Evolutionary conservation across 2,113 vertebrate species (phyloP).

Genomic region (Ctenodactylus gundi): DNA sequence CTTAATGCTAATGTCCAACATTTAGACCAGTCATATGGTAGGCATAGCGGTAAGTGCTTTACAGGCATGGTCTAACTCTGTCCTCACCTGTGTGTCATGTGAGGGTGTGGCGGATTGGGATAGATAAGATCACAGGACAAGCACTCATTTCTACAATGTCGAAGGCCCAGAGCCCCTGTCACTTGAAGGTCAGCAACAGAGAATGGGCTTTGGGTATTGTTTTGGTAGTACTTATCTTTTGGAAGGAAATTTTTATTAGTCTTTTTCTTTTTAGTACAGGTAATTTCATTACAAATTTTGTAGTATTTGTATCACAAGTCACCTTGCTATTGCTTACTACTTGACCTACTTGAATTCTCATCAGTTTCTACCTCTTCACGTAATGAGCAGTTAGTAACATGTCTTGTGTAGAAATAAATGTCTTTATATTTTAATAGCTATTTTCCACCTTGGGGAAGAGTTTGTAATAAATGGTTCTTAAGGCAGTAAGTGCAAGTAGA

Average conservation of each 20-base stretch:
- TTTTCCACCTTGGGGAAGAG: neutral
- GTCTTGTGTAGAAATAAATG: neutral
- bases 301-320: neutral
- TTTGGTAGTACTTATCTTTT: conserved; percentile 23
- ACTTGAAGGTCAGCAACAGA: neutral
- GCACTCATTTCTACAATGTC: neutral
- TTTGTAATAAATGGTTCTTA: neutral
- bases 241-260: neutral
- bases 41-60: neutral
- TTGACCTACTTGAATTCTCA: neutral
- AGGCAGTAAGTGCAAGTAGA: neutral
- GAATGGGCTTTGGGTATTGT: neutral
- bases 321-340: neutral
- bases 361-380: neutral
- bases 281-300: neutral
- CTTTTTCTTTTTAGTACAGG: neutral
- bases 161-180: neutral
- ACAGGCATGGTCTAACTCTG: neutral
- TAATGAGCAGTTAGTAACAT: neutral
- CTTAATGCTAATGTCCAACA: neutral
- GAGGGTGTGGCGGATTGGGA: neutral
- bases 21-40: neutral
- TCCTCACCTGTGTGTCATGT: neutral
- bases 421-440: neutral
- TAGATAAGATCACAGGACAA: neutral